Percentiles rank a stretch among this genome's conserved stretches.
Evolutionary conservation across 2,797 vertebrate genomes (phyloP).

Genomic region (Squalus acanthias): DNA sequence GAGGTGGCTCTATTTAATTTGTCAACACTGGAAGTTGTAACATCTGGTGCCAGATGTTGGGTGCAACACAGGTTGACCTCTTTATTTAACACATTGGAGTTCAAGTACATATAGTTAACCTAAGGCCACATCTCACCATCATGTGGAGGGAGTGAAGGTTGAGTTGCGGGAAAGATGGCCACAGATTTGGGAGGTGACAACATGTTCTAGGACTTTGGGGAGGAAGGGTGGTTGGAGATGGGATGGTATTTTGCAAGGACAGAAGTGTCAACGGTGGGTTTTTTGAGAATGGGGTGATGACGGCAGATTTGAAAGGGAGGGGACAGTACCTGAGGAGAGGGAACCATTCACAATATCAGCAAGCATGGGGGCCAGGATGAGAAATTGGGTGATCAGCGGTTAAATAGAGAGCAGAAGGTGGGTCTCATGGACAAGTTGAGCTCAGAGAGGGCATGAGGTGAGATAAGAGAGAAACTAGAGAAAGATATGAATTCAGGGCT

Average conservation of each 20-base stretch:
- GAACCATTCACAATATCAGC: background rate
- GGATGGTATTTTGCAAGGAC: background rate
- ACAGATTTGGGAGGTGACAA: background rate
- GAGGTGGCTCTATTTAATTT: slow-evolving; percentile 9
- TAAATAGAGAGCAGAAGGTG: background rate
- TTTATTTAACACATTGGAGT: background rate
- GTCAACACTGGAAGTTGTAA: background rate
- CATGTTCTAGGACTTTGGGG: background rate
- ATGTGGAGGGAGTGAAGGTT: background rate
- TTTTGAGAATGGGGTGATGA: background rate
- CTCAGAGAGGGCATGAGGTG: too few species aligned
- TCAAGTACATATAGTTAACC: background rate
- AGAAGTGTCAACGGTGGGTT: background rate
- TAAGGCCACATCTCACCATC: background rate
- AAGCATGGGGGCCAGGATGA: background rate
- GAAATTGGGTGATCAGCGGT: background rate
- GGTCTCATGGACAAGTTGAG: background rate
- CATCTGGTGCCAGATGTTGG: background rate
- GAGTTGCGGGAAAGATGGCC: background rate
- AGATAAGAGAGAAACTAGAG: background rate
- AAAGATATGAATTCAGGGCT: background rate
- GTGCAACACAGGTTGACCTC: background rate
- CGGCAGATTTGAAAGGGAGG: background rate
- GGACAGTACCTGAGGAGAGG: background rate
- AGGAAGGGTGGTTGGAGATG: background rate